phyloP scores from a whole-genome alignment of 2,797 vertebrate genomes.

The Nannoperca australis region DNA sequence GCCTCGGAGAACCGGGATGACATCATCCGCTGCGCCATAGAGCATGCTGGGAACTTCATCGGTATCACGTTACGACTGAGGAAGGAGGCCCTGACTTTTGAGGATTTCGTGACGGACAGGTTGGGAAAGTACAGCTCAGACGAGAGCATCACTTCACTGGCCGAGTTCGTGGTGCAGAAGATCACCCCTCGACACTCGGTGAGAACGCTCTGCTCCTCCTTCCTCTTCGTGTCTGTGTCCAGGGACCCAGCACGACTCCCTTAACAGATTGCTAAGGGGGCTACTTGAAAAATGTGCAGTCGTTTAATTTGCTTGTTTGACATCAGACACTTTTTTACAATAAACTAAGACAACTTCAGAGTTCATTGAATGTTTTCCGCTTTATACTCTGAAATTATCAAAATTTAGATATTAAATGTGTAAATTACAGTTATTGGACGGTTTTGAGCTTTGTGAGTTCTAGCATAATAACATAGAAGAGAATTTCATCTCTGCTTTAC shows the following conservation, averaged over 20 bases:
- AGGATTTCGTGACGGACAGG: constrained; percentile 91
- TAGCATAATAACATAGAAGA: neutral
- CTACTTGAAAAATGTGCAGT: neutral
- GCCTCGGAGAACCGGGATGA: constrained; percentile 97
- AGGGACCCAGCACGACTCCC: neutral
- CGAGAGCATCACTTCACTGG: constrained; percentile 97
- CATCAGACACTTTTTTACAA: neutral
- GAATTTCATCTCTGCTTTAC: neutral
- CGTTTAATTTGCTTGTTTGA: neutral
- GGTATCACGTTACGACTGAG: constrained; percentile 93
- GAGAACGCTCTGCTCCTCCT: constrained; percentile 63
- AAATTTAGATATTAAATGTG: neutral
- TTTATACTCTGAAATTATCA: neutral
- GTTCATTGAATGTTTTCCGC: neutral
- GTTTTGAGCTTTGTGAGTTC: neutral
- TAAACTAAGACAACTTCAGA: neutral
- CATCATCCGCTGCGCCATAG: constrained; percentile 96
- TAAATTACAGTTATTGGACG: neutral
- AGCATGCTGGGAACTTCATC: constrained; percentile 97
- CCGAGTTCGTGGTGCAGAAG: constrained; percentile 98
- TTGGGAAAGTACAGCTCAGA: constrained; percentile 98
- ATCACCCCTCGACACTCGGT: constrained; percentile 93
- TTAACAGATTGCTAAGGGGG: neutral
- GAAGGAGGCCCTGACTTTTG: constrained; percentile 93
- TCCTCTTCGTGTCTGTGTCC: neutral